Evolutionary conservation across 2,888 invertebrate genomes (phyloP).

Genomic region (Aspidapion aeneum): DNA sequence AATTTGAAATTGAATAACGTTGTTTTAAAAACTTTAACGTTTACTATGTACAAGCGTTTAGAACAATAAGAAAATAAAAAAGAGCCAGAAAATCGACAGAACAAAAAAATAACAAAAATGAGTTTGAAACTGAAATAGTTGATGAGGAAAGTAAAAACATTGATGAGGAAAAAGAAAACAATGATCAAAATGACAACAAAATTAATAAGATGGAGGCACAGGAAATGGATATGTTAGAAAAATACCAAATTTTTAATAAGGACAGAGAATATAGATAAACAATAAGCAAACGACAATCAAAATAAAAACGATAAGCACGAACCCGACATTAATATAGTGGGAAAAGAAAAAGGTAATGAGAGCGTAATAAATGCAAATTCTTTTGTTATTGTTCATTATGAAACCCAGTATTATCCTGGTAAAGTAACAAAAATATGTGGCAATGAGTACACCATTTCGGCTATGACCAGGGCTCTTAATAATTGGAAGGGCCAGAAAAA

Average conservation of each 20-base stretch:
- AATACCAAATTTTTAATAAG: background rate
- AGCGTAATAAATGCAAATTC: background rate
- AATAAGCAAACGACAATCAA: background rate
- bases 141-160: background rate
- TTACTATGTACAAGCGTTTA: conserved; percentile 6
- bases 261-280: background rate
- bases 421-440: too few relatives aligned
- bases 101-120: background rate
- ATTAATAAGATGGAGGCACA: background rate
- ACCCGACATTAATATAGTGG: background rate
- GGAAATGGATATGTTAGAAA: background rate
- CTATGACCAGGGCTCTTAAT: background rate
- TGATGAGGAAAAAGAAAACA: background rate
- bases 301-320: background rate
- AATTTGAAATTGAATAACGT: too few relatives aligned
- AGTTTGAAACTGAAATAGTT: background rate
- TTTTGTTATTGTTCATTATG: background rate
- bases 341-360: background rate
- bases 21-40: too few relatives aligned
- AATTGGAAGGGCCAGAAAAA: background rate
- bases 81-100: background rate
- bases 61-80: conserved; percentile 3
- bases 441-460: too few relatives aligned
- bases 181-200: background rate
- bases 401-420: too few relatives aligned